Evolutionary conservation across 2,113 vertebrate genomes (phyloP), one percentile per base, ranked within the genome.

Genomic region (Stigmatopora argus): DNA sequence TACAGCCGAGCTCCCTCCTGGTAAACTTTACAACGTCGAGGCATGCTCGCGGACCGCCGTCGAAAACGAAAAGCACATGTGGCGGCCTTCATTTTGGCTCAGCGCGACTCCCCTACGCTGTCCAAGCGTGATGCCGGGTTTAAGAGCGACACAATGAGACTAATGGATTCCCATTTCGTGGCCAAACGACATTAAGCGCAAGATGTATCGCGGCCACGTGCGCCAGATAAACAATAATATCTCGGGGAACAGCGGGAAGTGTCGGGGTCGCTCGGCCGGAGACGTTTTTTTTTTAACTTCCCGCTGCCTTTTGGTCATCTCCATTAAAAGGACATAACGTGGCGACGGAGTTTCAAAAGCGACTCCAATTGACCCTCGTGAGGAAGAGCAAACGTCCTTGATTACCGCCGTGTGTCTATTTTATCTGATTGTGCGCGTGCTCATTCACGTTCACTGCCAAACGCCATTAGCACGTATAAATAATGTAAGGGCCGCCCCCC

Each of bases 401-500:
- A 96, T 95, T 95, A 92, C 91, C 92, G 92, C 91, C 89, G 90
- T 89, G 90, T 90, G 89, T 93, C 91, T 94, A 92, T 95, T 94
- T 95, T 92, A 93, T 93, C 90, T 90, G 92, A 96, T 93, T 91
- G 92, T 91, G 34, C 15, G 47, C 62, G 5, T 10, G 46, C 93
- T 83, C 92, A 93, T 93, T 93, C 93, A 92, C 92, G 93, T 78
- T 87, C 91, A 92, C 89, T 90, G 90, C 93, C 90, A 92, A 93
- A 91, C 91, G 89, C 96, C 95, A 99, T 98, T 98, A 99, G 93
- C 90, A 92, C 89, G 85, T 93, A 98, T 99, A 95, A 99, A 99
- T 99, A 99, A 98, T 99, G 94, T 94, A 99, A 89, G 90, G 90
- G 64, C 70, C 53, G 72, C 80, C 80, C 78, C 72, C 80, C 72